Conservation (phyloP, 35 echinoderm and acorn worm species). For the Ptychodera flava region DNA sequence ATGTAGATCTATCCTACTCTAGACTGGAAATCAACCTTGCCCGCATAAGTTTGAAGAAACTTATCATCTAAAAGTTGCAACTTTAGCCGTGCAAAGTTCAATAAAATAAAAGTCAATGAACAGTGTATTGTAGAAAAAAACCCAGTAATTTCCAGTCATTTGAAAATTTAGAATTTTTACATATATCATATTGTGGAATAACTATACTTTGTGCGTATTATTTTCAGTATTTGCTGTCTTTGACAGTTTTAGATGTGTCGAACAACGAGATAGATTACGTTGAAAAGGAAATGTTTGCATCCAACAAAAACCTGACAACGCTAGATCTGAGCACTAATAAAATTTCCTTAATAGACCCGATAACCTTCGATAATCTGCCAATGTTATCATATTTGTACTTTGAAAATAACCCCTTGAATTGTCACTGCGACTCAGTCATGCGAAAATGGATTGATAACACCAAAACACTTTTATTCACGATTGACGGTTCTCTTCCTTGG, state of each 20-base stretch:
- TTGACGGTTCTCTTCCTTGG: not conserved
- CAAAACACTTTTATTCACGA: not conserved
- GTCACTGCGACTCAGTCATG: not conserved
- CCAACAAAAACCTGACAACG: not conserved
- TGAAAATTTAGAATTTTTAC: not conserved
- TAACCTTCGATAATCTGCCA: not conserved
- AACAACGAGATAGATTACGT: not conserved
- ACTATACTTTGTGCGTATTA: not conserved
- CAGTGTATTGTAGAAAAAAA: not conserved
- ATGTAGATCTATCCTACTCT: not conserved
- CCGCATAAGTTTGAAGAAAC: not conserved
- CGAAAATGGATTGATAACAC: not conserved
- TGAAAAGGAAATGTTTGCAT: not conserved
- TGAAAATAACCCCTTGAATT: not conserved
- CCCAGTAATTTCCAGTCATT: not conserved
- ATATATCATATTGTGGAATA: not conserved
- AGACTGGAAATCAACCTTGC: not conserved
- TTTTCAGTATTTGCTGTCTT: not conserved
- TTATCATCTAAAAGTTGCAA: not conserved
- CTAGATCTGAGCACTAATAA: not conserved
- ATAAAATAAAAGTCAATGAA: not conserved
- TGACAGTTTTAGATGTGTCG: not conserved
- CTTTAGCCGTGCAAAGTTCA: not conserved
- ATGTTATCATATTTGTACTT: not conserved
- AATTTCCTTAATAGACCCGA: not conserved